phyloP scores from a whole-genome alignment of 2,797 vertebrate species.

The Erithacus rubecula region DNA sequence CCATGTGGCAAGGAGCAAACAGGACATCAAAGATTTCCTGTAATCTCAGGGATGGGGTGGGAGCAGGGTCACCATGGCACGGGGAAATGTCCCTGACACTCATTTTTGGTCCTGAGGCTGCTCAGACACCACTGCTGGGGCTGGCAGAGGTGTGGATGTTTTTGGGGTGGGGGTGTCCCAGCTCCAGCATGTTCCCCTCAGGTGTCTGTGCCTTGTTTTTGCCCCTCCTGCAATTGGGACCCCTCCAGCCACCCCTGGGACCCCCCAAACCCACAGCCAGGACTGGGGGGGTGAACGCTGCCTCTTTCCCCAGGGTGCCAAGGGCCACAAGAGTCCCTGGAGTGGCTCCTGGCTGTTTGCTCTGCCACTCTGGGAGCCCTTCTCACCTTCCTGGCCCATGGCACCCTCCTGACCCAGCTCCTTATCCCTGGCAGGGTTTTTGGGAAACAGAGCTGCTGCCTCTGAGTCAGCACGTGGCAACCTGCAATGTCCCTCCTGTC shows the following conservation, averaged over 20 bases:
- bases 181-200: fast-evolving
- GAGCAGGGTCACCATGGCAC: fast-evolving
- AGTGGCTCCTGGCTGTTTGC: neutral
- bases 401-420: neutral
- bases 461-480: fast-evolving
- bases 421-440: fast-evolving
- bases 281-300: fast-evolving
- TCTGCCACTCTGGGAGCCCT: fast-evolving
- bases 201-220: neutral
- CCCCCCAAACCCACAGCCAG: fast-evolving
- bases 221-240: neutral
- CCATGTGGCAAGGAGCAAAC: neutral
- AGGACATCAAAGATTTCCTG: neutral
- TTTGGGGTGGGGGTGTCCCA: neutral
- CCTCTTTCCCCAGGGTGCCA: neutral
- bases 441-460: neutral
- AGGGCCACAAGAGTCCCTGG: fast-evolving
- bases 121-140: fast-evolving
- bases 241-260: fast-evolving
- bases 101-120: neutral
- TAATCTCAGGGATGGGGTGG: fast-evolving
- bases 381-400: fast-evolving
- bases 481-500: fast-evolving
- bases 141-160: fast-evolving
- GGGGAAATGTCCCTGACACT: fast-evolving